These are phyloP conservation scores for Lophius piscatorius DNA, from an alignment of 2,113 vertebrate genomes.

Conservation along the genomic window DNA sequence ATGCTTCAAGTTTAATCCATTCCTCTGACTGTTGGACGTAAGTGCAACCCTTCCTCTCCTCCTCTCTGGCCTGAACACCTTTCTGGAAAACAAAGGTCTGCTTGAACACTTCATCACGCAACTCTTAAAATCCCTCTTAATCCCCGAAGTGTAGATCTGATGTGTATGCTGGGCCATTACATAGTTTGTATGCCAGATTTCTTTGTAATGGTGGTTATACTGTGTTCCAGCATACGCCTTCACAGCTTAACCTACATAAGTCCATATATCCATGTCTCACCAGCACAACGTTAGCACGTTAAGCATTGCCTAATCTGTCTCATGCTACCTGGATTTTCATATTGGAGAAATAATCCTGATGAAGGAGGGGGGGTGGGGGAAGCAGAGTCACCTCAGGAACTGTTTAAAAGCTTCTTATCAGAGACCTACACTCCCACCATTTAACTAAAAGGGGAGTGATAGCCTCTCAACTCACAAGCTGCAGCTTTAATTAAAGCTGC, in stretches of 20 bases:
- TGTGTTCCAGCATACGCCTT: conserved; percentile 65
- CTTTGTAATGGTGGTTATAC: conserved; percentile 62
- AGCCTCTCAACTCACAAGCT: conserved; percentile 64
- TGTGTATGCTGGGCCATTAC: conserved; percentile 53
- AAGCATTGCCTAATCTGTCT: conserved; percentile 76
- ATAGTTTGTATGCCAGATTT: conserved; percentile 53
- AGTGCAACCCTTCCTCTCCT: conserved; percentile 34
- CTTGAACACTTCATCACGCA: conserved; percentile 63
- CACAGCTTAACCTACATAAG: conserved; percentile 71
- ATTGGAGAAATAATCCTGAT: conserved; percentile 76
- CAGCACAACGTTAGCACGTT: conserved; percentile 69
- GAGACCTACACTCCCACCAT: conserved; percentile 63
- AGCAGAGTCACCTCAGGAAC: conserved; percentile 69
- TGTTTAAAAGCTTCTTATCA: conserved; percentile 76
- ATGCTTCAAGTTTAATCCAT: conserved; percentile 54
- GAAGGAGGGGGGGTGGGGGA: conserved; percentile 29
- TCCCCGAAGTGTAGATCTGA: conserved; percentile 70
- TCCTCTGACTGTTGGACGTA: conserved; percentile 43
- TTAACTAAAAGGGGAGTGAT: conserved; percentile 65
- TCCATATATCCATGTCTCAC: conserved; percentile 72
- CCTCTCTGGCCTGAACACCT: conserved; percentile 57
- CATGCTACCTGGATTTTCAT: conserved; percentile 79
- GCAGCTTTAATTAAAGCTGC: conserved; percentile 71
- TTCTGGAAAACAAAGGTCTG: conserved; percentile 74
- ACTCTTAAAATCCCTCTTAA: conserved; percentile 71